Conservation (phyloP, 2,888 invertebrate species). For the Plebejus melissa region DNA sequence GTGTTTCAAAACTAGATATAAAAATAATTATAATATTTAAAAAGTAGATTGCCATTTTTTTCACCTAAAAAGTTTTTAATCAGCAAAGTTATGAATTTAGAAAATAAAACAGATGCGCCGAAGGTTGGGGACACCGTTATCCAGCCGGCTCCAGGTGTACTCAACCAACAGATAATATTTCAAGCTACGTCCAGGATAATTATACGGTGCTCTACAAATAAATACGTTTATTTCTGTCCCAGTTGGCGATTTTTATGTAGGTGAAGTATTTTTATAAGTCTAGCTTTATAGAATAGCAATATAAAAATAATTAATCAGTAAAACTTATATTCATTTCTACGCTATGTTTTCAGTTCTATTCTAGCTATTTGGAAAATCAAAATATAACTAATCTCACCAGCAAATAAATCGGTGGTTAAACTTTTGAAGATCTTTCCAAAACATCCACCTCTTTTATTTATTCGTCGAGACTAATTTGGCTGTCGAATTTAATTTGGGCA, state of each 20-base stretch:
- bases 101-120: conserved; percentile 16
- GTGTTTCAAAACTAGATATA: not conserved
- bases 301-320: too few species aligned
- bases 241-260: not conserved
- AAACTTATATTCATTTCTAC: too few species aligned
- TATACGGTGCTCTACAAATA: not conserved
- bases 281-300: too few species aligned
- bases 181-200: not conserved
- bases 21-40: not conserved
- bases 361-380: too few species aligned
- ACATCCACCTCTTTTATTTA: not conserved
- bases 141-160: conserved; percentile 12
- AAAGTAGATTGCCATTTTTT: not conserved
- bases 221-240: not conserved
- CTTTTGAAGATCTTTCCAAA: not conserved
- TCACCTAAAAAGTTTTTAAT: not conserved
- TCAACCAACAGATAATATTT: conserved; percentile 1
- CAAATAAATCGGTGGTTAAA: not conserved
- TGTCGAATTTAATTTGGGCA: not conserved
- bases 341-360: too few species aligned
- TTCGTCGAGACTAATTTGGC: not conserved
- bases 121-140: conserved; percentile 8
- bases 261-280: not conserved
- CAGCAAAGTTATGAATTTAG: not conserved
- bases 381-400: too few species aligned